Percentiles rank a stretch among this genome's conserved stretches.
Conservation (phyloP, 2,113 vertebrate species). For the Ploceus nigricollis region DNA sequence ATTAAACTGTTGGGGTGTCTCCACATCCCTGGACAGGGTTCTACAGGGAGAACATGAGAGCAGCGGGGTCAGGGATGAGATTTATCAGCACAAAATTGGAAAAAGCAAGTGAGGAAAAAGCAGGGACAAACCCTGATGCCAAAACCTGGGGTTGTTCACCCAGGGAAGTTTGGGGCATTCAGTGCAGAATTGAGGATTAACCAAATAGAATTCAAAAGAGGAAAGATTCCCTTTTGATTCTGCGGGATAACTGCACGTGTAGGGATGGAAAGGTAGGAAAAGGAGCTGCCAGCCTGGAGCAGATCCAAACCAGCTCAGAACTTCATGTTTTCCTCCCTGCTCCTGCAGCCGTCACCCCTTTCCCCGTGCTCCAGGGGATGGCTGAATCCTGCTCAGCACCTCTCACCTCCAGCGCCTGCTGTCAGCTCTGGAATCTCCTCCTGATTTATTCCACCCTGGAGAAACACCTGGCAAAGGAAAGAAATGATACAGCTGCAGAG, state of each 20-base stretch:
- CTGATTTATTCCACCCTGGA: not conserved
- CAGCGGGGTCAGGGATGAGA: fast-evolving
- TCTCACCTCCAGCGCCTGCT: not conserved
- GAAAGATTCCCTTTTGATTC: not conserved
- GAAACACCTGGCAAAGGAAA: not conserved
- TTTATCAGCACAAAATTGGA: too few relatives aligned
- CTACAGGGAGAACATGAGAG: fast-evolving
- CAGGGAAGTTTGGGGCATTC: not conserved
- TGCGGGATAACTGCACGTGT: fast-evolving
- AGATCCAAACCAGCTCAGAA: not conserved
- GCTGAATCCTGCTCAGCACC: not conserved
- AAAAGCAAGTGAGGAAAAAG: not conserved
- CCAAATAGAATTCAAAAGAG: not conserved
- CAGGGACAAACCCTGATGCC: not conserved
- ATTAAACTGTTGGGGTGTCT: not conserved
- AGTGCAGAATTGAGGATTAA: not conserved
- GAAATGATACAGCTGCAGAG: not conserved
- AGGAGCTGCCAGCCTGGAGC: not conserved
- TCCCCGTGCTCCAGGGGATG: not conserved
- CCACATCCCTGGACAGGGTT: not conserved
- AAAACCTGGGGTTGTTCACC: not conserved
- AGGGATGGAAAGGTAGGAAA: not conserved
- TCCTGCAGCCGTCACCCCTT: not conserved
- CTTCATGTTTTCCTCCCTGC: not conserved
- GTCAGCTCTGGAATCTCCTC: not conserved